phyloP scores from a whole-genome alignment of 2,113 vertebrate species.

The Prionailurus viverrinus region DNA sequence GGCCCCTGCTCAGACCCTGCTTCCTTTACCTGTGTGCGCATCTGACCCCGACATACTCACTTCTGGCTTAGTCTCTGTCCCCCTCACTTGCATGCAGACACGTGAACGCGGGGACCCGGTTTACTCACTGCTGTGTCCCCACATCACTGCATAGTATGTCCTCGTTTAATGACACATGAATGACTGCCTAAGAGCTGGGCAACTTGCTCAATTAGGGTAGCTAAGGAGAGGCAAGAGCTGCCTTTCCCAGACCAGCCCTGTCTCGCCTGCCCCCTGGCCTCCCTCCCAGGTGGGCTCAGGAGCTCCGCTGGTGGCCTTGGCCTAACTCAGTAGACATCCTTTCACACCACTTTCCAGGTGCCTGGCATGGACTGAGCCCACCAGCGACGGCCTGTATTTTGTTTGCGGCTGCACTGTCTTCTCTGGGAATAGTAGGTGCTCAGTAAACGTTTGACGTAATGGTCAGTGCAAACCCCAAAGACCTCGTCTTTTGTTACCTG shows the following conservation, averaged over 20 bases:
- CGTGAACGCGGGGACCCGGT: rapidly evolving
- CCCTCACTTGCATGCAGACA: no score
- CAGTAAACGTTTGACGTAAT: not conserved
- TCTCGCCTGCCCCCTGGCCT: not conserved
- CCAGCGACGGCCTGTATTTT: rapidly evolving
- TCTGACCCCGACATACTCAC: no score
- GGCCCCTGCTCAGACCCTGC: rapidly evolving
- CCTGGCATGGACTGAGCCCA: not conserved
- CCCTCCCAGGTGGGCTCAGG: not conserved
- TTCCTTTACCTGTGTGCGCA: rapidly evolving
- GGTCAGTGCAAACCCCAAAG: not conserved
- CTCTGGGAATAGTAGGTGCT: not conserved
- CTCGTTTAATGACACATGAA: rapidly evolving
- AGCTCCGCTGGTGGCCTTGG: not conserved
- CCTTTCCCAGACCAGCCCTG: not conserved
- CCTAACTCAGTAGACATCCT: not conserved
- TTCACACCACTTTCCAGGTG: rapidly evolving
- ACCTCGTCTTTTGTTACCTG: not conserved
- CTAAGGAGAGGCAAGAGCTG: not conserved
- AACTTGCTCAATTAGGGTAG: not conserved
- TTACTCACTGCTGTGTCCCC: not conserved
- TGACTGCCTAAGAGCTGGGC: no score
- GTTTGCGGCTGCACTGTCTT: not conserved
- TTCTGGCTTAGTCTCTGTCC: not conserved
- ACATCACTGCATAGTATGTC: rapidly evolving